These are phyloP conservation scores for Sitta carolinensis DNA, from an alignment of 2,797 vertebrate species.

Conservation along the genomic window DNA sequence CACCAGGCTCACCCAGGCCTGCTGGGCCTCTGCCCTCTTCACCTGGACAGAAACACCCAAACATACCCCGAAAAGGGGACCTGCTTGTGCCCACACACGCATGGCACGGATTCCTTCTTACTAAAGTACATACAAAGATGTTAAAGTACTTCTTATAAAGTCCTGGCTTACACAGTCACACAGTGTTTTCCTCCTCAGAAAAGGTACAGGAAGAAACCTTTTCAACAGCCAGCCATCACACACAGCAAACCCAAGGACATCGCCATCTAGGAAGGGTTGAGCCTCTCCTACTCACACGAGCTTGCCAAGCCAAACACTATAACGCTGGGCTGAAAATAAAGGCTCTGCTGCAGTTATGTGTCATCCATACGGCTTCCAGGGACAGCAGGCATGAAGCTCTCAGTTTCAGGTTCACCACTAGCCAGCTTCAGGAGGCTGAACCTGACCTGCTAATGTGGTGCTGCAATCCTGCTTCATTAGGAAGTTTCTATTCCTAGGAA, in stretches of 20 bases:
- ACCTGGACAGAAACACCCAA: rapidly evolving
- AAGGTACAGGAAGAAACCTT: not conserved
- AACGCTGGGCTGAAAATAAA: not conserved
- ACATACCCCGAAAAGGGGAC: not conserved
- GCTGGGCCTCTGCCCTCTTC: not conserved
- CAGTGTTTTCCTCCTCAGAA: not conserved
- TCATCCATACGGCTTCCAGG: not conserved
- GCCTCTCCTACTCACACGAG: not conserved
- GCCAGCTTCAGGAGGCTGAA: not conserved
- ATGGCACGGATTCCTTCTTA: not conserved
- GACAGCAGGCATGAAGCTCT: not conserved
- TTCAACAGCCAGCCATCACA: not conserved
- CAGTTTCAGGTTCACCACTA: not conserved
- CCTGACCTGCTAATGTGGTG: too few relatives aligned
- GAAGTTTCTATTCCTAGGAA: not conserved
- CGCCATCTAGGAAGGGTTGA: rapidly evolving
- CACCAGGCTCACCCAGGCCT: not conserved
- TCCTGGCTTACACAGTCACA: not conserved
- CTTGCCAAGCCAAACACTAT: not conserved
- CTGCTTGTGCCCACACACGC: not conserved
- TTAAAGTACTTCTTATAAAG: not conserved
- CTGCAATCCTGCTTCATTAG: not conserved
- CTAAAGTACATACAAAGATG: not conserved
- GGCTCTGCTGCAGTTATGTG: not conserved
- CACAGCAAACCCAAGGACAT: not conserved